phyloP scores from a whole-genome alignment of 2,797 vertebrate genomes.

The Lacerta agilis region DNA sequence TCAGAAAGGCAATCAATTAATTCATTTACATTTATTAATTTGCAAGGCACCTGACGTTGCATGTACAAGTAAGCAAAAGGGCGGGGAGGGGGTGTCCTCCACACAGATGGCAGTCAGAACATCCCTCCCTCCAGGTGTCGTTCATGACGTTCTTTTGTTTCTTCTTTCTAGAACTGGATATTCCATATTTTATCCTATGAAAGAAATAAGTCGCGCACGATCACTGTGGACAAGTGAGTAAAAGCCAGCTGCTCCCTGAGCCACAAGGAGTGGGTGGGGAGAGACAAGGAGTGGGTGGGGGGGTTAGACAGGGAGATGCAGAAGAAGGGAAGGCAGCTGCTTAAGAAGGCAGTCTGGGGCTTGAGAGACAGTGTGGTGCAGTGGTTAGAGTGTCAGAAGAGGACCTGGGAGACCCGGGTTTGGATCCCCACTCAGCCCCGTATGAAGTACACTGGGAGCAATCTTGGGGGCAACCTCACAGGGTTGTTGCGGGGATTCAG shows the following conservation, averaged over 20 bases:
- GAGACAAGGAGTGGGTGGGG: background rate
- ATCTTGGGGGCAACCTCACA: background rate
- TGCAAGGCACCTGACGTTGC: background rate
- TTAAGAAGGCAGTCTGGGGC: no score
- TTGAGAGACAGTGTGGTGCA: no score
- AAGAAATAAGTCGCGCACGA: conserved; percentile 76
- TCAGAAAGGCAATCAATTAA: background rate
- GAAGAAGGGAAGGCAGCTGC: background rate
- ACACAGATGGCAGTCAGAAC: background rate
- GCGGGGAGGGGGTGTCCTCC: no score
- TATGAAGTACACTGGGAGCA: no score
- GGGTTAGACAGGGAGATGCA: background rate
- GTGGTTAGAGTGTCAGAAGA: no score
- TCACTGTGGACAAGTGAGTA: conserved; percentile 81
- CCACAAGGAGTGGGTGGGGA: rapidly evolving
- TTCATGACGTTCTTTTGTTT: background rate
- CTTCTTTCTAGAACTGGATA: conserved; percentile 81
- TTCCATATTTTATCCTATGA: conserved; percentile 83
- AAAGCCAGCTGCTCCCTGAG: background rate
- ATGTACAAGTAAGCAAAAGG: background rate
- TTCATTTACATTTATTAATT: background rate
- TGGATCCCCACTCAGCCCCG: no score
- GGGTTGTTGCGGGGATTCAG: background rate
- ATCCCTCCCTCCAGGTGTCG: no score
- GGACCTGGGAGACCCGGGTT: no score